phyloP scores from a whole-genome alignment of 2,888 invertebrate species.

The Phortica okadai region DNA sequence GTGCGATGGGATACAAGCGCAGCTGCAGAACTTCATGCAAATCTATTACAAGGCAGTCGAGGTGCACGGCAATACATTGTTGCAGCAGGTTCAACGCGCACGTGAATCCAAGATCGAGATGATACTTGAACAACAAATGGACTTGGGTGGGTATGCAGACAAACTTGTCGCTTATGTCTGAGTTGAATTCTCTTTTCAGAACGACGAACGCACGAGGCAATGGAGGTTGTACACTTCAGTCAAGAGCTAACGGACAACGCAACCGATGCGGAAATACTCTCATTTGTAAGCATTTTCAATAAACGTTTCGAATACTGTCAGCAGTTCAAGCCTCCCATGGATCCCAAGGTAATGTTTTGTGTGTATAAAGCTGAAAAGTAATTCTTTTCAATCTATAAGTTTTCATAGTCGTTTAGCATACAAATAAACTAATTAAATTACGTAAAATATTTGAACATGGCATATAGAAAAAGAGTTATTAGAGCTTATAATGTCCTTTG shows the following conservation, averaged over 20 bases:
- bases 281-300: conserved; percentile 81
- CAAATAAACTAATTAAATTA: no score
- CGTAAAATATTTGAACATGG: no score
- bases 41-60: conserved; percentile 82
- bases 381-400: no score
- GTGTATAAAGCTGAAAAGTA: no score
- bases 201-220: conserved; percentile 79
- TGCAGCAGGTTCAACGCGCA: conserved; percentile 76
- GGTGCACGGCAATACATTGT: conserved; percentile 79
- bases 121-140: conserved; percentile 77
- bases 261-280: conserved; percentile 84
- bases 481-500: no score
- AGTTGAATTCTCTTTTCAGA: conserved; percentile 70
- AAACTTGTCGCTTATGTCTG: neutral
- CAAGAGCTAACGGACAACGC: conserved; percentile 82
- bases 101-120: conserved; percentile 77
- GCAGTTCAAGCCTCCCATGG: conserved; percentile 78
- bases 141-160: conserved; percentile 70
- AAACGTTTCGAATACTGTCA: conserved; percentile 82
- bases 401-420: no score
- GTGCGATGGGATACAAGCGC: conserved; percentile 76
- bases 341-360: conserved; percentile 67
- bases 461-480: no score
- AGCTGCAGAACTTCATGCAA: conserved; percentile 82
- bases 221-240: conserved; percentile 81